A percentile compares a stretch with the other conserved stretches of the same genome.
These are phyloP conservation scores for Semnornis frantzii DNA, from an alignment of 2,113 vertebrate species.

Conservation along the genomic window DNA sequence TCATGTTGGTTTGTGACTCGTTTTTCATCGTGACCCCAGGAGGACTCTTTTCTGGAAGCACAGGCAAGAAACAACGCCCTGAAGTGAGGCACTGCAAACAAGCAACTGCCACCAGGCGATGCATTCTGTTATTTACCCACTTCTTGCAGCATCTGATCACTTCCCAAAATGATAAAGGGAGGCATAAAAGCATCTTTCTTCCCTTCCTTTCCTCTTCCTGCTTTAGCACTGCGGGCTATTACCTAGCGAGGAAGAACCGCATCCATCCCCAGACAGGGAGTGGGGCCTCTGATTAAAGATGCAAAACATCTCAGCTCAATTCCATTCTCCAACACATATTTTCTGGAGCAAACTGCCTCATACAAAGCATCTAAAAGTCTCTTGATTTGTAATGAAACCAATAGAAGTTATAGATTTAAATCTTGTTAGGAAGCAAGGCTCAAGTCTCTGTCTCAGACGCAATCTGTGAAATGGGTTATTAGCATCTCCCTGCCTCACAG, in stretches of 20 bases:
- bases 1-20: conserved; percentile 48
- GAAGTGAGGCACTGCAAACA: background rate
- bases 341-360: background rate
- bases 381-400: background rate
- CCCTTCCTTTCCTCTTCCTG: background rate
- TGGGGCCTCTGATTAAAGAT: background rate
- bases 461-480: background rate
- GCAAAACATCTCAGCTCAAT: background rate
- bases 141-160: background rate
- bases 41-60: conserved; percentile 38
- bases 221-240: background rate
- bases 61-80: conserved; percentile 5
- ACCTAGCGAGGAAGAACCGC: background rate
- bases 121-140: background rate
- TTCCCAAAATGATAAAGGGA: background rate
- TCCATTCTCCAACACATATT: background rate
- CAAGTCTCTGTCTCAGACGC: background rate
- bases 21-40: conserved; percentile 22
- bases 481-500: background rate
- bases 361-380: background rate
- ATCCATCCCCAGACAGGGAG: background rate
- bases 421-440: background rate
- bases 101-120: background rate
- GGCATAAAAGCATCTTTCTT: background rate
- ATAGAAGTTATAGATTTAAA: background rate